phyloP scores from a whole-genome alignment of 2,113 vertebrate genomes.

The Serilophus lunatus region DNA sequence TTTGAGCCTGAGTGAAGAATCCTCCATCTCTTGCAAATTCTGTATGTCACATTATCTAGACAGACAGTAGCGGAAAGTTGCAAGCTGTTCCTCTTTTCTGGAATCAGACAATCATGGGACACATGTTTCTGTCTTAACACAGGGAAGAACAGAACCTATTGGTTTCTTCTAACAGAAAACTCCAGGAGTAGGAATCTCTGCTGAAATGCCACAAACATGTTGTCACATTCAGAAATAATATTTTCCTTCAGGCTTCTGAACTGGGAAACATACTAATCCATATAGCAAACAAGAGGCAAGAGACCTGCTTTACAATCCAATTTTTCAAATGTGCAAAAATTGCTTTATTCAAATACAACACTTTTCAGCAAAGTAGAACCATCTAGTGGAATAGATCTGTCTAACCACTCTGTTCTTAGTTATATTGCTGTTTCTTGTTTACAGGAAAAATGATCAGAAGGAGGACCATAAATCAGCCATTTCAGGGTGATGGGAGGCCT shows the following conservation, averaged over 20 bases:
- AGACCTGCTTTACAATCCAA: background rate
- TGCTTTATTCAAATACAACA: background rate
- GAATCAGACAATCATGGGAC: background rate
- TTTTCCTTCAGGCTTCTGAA: background rate
- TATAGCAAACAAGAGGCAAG: background rate
- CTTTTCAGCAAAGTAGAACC: background rate
- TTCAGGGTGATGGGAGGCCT: slow-evolving; percentile 94
- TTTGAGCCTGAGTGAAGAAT: background rate
- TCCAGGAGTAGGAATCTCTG: background rate
- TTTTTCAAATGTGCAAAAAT: background rate
- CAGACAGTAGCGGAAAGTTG: background rate
- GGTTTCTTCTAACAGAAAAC: background rate
- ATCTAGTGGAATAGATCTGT: background rate
- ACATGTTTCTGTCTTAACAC: background rate
- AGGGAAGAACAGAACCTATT: background rate
- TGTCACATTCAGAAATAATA: background rate
- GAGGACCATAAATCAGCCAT: slow-evolving; percentile 85
- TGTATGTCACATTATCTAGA: background rate
- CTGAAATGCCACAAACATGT: background rate
- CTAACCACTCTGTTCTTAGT: background rate
- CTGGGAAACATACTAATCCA: background rate
- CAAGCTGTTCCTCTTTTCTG: background rate
- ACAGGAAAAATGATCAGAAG: slow-evolving; percentile 91
- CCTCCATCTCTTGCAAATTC: background rate
- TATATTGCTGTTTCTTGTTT: slow-evolving; percentile 7